Percentiles rank a stretch among this genome's conserved stretches.
Evolutionary conservation across 2,888 invertebrate genomes (phyloP).

Genomic region (Frankliniella intonsa): DNA sequence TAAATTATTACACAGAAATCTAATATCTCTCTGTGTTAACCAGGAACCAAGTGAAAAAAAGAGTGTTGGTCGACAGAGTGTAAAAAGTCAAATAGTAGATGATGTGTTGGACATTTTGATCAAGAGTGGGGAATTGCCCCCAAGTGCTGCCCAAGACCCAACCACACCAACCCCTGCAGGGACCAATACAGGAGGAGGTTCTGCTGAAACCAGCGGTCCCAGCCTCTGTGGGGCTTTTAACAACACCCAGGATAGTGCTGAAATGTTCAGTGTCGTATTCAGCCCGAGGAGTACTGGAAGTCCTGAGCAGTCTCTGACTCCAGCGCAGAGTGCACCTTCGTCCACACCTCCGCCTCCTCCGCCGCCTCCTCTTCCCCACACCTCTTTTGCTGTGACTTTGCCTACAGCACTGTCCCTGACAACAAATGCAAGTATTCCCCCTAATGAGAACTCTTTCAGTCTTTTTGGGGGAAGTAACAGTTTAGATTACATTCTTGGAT

Average conservation of each 20-base stretch:
- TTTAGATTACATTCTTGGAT: conserved; percentile 38
- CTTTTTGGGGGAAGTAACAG: conserved; percentile 30
- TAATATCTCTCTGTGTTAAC: background rate
- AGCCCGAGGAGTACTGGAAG: conserved; percentile 25
- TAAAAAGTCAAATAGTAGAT: conserved; percentile 77
- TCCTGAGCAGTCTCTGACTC: background rate
- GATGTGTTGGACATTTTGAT: conserved; percentile 92
- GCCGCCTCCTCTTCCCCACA: conserved; percentile 46
- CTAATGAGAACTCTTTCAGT: conserved; percentile 30
- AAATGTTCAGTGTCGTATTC: background rate
- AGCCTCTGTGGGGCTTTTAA: background rate
- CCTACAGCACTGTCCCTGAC: conserved; percentile 41
- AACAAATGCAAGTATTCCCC: background rate
- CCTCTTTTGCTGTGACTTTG: conserved; percentile 41
- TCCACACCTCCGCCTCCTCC: conserved; percentile 45
- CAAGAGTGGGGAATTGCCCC: conserved; percentile 85
- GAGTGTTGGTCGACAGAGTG: conserved; percentile 37
- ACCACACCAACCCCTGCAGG: conserved; percentile 48
- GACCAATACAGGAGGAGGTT: background rate
- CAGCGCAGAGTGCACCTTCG: conserved; percentile 31
- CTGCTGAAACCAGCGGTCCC: background rate
- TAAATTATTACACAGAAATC: background rate
- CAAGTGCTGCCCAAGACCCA: conserved; percentile 76
- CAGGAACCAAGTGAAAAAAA: conserved; percentile 32
- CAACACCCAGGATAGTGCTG: background rate